Evolutionary conservation across 1,140 invertebrate species (phyloP).

Genomic region (Heliothis subflexa): DNA sequence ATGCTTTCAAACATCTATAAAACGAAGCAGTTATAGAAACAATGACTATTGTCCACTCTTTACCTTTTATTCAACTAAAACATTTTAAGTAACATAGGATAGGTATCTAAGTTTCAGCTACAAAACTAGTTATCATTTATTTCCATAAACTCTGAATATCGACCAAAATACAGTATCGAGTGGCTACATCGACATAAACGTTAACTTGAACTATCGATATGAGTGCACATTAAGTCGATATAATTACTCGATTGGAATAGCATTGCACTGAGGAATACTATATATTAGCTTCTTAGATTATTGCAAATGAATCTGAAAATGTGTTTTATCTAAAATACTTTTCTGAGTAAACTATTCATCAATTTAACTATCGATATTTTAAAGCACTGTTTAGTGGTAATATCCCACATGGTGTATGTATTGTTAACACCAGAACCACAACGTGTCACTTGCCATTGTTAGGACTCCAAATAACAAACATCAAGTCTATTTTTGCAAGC

Average conservation of each 20-base stretch:
- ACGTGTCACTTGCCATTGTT: too few relatives aligned
- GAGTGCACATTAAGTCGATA: conserved; percentile 18
- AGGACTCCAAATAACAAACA: too few relatives aligned
- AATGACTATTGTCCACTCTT: conserved; percentile 9
- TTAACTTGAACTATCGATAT: conserved; percentile 2
- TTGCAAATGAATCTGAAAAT: not conserved
- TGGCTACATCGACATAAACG: conserved; percentile 10
- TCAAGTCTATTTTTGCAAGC: too few relatives aligned
- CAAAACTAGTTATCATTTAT: not conserved
- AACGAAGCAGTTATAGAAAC: not conserved
- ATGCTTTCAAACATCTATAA: not conserved
- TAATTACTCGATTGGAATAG: not conserved
- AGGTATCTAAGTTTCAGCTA: not conserved
- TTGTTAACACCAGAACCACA: too few relatives aligned
- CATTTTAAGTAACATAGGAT: conserved; percentile 4
- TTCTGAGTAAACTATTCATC: not conserved
- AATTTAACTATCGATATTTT: too few relatives aligned
- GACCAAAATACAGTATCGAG: conserved; percentile 1
- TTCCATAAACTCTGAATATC: conserved; percentile 1
- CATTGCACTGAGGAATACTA: not conserved
- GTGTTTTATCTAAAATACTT: not conserved
- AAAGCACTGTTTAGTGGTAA: not conserved
- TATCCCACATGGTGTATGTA: not conserved
- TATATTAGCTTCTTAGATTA: not conserved
- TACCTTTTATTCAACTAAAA: not conserved